Conservation (phyloP, 2,113 vertebrate species). For the Salvelinus namaycush region DNA sequence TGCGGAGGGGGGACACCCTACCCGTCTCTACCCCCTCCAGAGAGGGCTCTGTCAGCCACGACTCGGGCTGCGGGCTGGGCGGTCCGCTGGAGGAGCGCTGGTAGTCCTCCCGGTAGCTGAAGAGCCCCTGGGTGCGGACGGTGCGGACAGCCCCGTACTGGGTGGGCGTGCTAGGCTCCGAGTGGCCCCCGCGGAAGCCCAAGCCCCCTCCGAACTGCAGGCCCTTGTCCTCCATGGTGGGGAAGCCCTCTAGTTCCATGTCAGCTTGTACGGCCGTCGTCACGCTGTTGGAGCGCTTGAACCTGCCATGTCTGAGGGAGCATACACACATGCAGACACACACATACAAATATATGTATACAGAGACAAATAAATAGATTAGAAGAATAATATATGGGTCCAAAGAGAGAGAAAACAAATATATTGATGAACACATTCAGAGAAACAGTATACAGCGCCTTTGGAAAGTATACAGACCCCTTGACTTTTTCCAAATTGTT, state of each 20-base stretch:
- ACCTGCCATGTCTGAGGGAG: constrained; percentile 83
- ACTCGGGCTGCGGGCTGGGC: constrained; percentile 83
- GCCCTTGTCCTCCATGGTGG: constrained; percentile 93
- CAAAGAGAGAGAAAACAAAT: neutral
- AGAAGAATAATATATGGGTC: too few species aligned
- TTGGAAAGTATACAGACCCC: too few species aligned
- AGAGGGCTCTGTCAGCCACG: constrained; percentile 86
- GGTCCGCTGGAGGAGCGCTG: constrained; percentile 83
- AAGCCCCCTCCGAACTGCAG: constrained; percentile 91
- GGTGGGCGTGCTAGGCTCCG: constrained; percentile 95
- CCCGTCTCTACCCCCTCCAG: constrained; percentile 82
- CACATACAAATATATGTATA: neutral
- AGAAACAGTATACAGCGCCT: neutral
- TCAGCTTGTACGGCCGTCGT: constrained; percentile 96
- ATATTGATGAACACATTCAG: neutral
- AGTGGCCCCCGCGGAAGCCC: constrained; percentile 88
- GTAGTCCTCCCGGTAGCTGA: constrained; percentile 97
- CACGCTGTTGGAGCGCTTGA: constrained; percentile 97
- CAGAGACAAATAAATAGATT: neutral
- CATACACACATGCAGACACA: constrained; percentile 2
- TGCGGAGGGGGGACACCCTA: constrained; percentile 83
- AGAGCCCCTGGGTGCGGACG: constrained; percentile 95
- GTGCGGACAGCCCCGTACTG: constrained; percentile 93
- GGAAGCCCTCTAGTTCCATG: constrained; percentile 93
- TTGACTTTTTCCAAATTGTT: too few species aligned